Evolutionary conservation across 2,888 invertebrate genomes (phyloP), one percentile per base, ranked within the genome.

Genomic region (Agrochola macilenta): DNA sequence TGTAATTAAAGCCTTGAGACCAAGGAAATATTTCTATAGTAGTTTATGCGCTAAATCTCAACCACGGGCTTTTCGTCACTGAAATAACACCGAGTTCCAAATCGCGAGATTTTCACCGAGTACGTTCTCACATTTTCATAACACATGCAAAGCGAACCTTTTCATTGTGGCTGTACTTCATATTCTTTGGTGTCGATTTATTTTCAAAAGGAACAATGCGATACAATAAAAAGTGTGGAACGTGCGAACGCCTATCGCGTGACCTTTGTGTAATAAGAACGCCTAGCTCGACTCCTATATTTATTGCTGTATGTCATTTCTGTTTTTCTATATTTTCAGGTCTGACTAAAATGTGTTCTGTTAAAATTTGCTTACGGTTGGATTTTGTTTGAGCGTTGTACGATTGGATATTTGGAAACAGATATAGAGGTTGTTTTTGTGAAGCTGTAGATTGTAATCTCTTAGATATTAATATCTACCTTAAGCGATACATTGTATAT

Each of bases 161-260:
- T 43, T 11, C 17, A 12, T 58, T 43, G 54, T 46, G 20, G 58
- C 72, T 78, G 74, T 81, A 69, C 71, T 76, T 69, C 52, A 26
- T 64, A 69, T 74, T 75, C 70, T 58, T 39, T 65, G 72, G 78
- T 85, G 73, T 78, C 88, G 84, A 89, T 89, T 90, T 90, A 89
- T 86, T 87, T 89, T 86, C 81, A 85, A 90, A 89, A 88, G 86
- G 86, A 89, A 89, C 90, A 89, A 89, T 88, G 87, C 83, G 79
- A 84, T 85, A 89, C 89, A 89, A 89, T 89, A 90, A 90, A 89
- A 90, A 89, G 84, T 82, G 82, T 77, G 85, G 86, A 79, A 88
- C 86, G 86, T 84, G 88, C 83, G 83, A 78, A 77, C 79, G 78
- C 82, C 77, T 89, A 89, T 89, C 87, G 89, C 89, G 89, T 89